Evolutionary conservation across 30 jellyfish, hydroid and myxozoan genomes (phyloP).

Genomic region (Turritopsis dohrnii): DNA sequence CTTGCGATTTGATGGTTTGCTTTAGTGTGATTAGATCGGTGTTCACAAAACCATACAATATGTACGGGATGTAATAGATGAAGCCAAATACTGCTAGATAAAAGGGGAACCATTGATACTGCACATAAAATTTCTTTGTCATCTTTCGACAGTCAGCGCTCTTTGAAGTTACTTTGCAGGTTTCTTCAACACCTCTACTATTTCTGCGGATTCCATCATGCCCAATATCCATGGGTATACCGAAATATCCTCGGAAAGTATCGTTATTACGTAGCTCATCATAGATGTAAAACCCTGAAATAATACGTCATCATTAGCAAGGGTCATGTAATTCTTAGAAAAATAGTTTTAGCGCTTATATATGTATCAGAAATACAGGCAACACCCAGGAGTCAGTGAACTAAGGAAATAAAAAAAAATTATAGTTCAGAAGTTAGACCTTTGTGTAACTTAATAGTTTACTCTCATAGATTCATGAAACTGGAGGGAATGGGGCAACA

Average conservation of each 20-base stretch:
- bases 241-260: slow-evolving; percentile 17
- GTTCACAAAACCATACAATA: slow-evolving; percentile 17
- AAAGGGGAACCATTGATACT: slow-evolving; percentile 37
- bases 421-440: no score
- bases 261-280: neutral
- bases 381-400: no score
- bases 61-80: slow-evolving; percentile 15
- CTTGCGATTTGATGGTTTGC: slow-evolving; percentile 18
- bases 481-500: no score
- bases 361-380: neutral
- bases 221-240: slow-evolving; percentile 15
- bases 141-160: slow-evolving; percentile 14
- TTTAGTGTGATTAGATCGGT: slow-evolving; percentile 24
- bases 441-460: no score
- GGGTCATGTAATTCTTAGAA: neutral
- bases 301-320: neutral
- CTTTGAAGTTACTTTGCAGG: neutral
- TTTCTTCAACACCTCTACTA: neutral
- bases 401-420: no score
- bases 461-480: no score
- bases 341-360: neutral
- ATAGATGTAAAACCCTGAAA: slow-evolving; percentile 26
- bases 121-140: slow-evolving; percentile 20
- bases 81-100: slow-evolving; percentile 17
- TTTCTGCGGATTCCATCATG: slow-evolving; percentile 17